phyloP scores from a whole-genome alignment of 2,113 vertebrate genomes.

The Petroica traversi region DNA sequence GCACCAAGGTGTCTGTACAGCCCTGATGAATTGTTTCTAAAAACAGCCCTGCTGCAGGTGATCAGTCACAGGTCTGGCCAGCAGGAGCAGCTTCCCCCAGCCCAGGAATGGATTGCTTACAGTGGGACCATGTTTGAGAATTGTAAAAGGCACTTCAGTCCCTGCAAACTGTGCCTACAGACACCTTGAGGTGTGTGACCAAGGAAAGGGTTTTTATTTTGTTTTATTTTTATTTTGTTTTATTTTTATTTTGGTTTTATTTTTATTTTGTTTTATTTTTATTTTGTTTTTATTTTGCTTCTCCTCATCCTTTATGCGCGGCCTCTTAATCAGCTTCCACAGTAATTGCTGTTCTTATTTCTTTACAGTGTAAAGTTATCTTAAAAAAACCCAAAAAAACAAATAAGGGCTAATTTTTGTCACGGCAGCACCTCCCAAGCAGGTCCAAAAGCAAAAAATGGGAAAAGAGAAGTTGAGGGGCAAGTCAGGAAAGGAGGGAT shows the following conservation, averaged over 20 bases:
- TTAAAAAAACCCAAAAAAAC: not conserved
- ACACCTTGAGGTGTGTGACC: not conserved
- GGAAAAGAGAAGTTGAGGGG: not conserved
- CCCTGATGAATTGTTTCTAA: slow-evolving; percentile 64
- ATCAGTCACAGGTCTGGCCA: slow-evolving; percentile 56
- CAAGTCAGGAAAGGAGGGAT: not conserved
- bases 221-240: too few species aligned
- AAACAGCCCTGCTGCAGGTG: not conserved
- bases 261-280: too few species aligned
- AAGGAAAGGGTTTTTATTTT: too few species aligned
- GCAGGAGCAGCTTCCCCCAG: slow-evolving; percentile 20
- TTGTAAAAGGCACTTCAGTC: not conserved
- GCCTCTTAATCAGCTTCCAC: not conserved
- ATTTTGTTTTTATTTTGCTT: not conserved
- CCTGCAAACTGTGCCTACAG: not conserved
- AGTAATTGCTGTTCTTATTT: not conserved
- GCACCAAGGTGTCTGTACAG: slow-evolving; percentile 11
- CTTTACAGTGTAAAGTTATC: not conserved
- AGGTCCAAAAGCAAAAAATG: not conserved
- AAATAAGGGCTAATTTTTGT: not conserved
- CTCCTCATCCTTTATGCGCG: not conserved
- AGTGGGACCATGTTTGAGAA: slow-evolving; percentile 2
- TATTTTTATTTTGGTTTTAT: too few species aligned
- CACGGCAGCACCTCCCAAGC: not conserved
- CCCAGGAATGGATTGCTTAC: slow-evolving; percentile 26